Percentiles rank a stretch among this genome's conserved stretches.
These are phyloP conservation scores for Mormyrops attenuatus DNA, from an alignment of 2,797 vertebrate genomes.

Conservation along the genomic window DNA sequence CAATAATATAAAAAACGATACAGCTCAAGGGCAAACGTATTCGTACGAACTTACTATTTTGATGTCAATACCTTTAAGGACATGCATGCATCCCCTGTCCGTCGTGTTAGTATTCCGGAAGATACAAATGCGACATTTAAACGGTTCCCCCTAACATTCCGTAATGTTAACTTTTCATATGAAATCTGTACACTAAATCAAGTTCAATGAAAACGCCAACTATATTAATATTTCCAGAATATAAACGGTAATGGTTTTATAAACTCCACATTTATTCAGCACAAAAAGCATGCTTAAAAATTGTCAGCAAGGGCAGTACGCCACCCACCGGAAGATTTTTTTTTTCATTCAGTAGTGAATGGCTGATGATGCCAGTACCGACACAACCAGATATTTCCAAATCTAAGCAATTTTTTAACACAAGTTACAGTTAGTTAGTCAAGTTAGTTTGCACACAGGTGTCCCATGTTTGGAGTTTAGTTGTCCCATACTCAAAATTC, in stretches of 20 bases:
- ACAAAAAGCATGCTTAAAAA: background rate
- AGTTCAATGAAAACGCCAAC: background rate
- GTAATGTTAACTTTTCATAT: background rate
- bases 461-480: background rate
- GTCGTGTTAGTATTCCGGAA: slow-evolving; percentile 9
- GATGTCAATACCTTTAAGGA: background rate
- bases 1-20: background rate
- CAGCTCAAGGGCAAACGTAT: background rate
- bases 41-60: background rate
- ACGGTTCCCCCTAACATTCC: background rate
- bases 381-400: background rate
- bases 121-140: background rate
- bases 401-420: background rate
- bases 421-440: background rate
- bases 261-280: background rate
- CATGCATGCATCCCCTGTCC: background rate
- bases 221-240: background rate
- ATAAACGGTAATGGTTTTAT: background rate
- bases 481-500: background rate
- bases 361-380: background rate
- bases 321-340: background rate
- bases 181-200: background rate
- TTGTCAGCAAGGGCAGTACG: background rate
- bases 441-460: background rate
- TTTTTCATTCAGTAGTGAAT: background rate